A percentile compares a stretch with the other conserved stretches of the same genome.
Conservation (phyloP, 2,113 vertebrate species). For the Nothobranchius kuhntae region DNA sequence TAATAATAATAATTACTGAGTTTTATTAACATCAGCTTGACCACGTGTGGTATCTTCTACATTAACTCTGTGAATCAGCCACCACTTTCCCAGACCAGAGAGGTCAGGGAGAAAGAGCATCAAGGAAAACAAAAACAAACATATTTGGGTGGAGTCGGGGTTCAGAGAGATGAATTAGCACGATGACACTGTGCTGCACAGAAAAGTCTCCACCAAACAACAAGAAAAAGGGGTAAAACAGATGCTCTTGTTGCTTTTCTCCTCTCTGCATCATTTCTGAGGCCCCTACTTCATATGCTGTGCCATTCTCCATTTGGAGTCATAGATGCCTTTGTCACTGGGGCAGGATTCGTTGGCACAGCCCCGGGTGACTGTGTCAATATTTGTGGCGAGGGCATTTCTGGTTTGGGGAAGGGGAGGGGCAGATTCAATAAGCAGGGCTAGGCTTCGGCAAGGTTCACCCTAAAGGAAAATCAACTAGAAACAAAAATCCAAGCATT, state of each 20-base stretch:
- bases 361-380: slow-evolving; percentile 70
- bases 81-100: too few relatives aligned
- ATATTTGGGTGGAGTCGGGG: too few relatives aligned
- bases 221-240: too few relatives aligned
- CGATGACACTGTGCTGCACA: too few relatives aligned
- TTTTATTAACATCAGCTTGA: too few relatives aligned
- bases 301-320: slow-evolving; percentile 63
- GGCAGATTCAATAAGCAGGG: slow-evolving; percentile 47
- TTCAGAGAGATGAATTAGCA: too few relatives aligned
- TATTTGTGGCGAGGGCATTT: slow-evolving; percentile 65
- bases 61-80: too few relatives aligned
- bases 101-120: too few relatives aligned
- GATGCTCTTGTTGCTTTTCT: not conserved
- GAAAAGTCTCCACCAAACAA: too few relatives aligned
- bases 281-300: slow-evolving; percentile 39
- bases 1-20: too few relatives aligned
- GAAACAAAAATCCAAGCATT: slow-evolving; percentile 36
- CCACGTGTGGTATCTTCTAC: too few relatives aligned
- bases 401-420: slow-evolving; percentile 42
- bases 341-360: slow-evolving; percentile 57
- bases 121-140: too few relatives aligned
- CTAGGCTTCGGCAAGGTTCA: slow-evolving; percentile 29
- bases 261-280: not conserved
- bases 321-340: slow-evolving; percentile 66
- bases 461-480: slow-evolving; percentile 50